These are phyloP conservation scores for Caradrina clavipalpis DNA, from an alignment of 2,888 invertebrate species.

Conservation along the genomic window DNA sequence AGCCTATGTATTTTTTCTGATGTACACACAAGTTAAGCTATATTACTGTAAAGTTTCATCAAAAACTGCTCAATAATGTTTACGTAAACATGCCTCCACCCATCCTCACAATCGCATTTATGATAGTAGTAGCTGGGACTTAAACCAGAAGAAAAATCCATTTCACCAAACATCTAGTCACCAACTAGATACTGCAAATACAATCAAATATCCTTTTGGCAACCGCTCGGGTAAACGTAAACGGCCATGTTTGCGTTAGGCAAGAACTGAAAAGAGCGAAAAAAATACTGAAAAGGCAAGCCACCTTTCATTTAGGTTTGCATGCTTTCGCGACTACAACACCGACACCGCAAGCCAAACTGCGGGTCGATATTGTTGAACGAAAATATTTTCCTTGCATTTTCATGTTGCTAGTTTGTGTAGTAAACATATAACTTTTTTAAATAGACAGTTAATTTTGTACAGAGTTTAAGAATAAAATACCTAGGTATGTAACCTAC, in stretches of 20 bases:
- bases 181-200: neutral
- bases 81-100: no score
- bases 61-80: no score
- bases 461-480: no score
- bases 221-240: slow-evolving; percentile 4
- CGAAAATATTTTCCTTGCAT: slow-evolving; percentile 41
- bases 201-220: slow-evolving; percentile 13
- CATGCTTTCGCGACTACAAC: slow-evolving; percentile 21
- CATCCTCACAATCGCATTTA: no score
- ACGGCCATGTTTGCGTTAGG: slow-evolving; percentile 15
- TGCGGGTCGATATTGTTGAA: slow-evolving; percentile 39
- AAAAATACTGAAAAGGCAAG: slow-evolving; percentile 18
- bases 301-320: slow-evolving; percentile 13
- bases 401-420: slow-evolving; percentile 4
- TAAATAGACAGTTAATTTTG: no score
- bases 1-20: no score
- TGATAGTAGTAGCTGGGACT: neutral
- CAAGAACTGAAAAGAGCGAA: slow-evolving; percentile 12
- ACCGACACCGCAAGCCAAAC: slow-evolving; percentile 45
- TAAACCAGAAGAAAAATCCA: neutral
- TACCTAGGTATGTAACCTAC: no score
- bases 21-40: no score
- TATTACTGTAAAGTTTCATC: no score
- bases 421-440: no score
- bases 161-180: neutral